Evolutionary conservation across 2,797 vertebrate species (phyloP).

Genomic region (Peromyscus aztecus): DNA sequence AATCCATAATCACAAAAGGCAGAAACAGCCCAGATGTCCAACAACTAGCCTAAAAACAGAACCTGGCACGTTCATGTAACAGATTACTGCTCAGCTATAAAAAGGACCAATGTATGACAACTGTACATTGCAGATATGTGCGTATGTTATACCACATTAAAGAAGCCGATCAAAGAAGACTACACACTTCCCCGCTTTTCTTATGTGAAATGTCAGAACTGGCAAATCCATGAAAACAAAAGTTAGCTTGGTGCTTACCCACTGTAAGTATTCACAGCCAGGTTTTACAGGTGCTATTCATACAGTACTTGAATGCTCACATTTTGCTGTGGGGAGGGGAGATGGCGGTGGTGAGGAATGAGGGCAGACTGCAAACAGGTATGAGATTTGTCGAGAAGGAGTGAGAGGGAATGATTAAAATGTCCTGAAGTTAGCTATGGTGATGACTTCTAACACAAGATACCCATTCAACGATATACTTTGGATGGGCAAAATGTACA

Average conservation of each 20-base stretch:
- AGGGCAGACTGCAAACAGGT: neutral
- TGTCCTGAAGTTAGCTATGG: neutral
- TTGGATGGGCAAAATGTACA: neutral
- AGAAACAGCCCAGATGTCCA: neutral
- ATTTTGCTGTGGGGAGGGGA: neutral
- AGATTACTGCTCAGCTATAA: neutral
- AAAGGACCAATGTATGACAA: neutral
- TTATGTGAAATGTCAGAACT: neutral
- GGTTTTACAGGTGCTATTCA: neutral
- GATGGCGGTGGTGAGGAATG: neutral
- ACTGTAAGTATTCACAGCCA: neutral
- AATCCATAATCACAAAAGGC: neutral
- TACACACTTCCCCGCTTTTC: neutral
- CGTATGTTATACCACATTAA: neutral
- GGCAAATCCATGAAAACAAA: conserved; percentile 19
- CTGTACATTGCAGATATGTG: neutral
- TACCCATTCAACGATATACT: neutral
- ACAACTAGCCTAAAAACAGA: neutral
- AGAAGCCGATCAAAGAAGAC: neutral
- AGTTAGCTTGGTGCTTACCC: neutral
- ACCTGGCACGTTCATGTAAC: neutral
- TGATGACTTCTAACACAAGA: neutral
- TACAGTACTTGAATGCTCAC: neutral
- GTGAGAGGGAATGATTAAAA: neutral
- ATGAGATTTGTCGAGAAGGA: neutral